These are phyloP conservation scores for Anguilla pacifica DNA, from an alignment of 2,797 vertebrate genomes.

Conservation along the genomic window DNA sequence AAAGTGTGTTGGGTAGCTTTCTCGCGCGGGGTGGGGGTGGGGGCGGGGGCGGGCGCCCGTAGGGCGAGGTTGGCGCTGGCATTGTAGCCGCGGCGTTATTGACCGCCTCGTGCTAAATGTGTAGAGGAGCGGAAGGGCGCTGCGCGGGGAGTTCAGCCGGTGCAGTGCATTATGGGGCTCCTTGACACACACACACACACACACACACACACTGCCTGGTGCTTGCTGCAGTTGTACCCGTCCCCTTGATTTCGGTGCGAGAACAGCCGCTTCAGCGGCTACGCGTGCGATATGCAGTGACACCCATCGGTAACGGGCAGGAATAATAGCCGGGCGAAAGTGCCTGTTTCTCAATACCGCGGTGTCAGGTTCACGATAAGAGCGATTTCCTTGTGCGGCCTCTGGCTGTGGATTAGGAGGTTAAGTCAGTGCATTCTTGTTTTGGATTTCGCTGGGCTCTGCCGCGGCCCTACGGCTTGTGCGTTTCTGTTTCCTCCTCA, in stretches of 20 bases:
- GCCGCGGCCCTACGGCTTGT: neutral
- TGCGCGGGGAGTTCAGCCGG: slow-evolving; percentile 15
- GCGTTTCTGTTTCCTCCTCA: neutral
- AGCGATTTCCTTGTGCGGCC: neutral
- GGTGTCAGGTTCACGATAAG: neutral
- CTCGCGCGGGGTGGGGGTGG: slow-evolving; percentile 7
- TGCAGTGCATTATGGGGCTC: neutral
- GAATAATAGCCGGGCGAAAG: neutral
- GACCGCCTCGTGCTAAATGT: slow-evolving; percentile 45
- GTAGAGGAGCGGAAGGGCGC: slow-evolving; percentile 43
- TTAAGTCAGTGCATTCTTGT: neutral
- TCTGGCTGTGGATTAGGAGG: neutral
- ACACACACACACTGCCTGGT: neutral
- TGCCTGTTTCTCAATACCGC: neutral
- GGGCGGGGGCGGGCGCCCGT: slow-evolving; percentile 19
- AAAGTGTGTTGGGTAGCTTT: neutral
- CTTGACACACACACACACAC: too few relatives aligned
- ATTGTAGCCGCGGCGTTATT: slow-evolving; percentile 32
- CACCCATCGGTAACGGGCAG: neutral
- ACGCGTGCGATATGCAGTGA: neutral
- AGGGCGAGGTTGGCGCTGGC: slow-evolving; percentile 21
- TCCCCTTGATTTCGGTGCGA: neutral
- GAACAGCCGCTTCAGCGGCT: neutral
- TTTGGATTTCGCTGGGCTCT: neutral
- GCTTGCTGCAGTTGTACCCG: neutral